A percentile compares a stretch with the other conserved stretches of the same genome.
Conservation (phyloP, 2,888 invertebrate genomes). For the Caenorhabditis drosophilae region DNA sequence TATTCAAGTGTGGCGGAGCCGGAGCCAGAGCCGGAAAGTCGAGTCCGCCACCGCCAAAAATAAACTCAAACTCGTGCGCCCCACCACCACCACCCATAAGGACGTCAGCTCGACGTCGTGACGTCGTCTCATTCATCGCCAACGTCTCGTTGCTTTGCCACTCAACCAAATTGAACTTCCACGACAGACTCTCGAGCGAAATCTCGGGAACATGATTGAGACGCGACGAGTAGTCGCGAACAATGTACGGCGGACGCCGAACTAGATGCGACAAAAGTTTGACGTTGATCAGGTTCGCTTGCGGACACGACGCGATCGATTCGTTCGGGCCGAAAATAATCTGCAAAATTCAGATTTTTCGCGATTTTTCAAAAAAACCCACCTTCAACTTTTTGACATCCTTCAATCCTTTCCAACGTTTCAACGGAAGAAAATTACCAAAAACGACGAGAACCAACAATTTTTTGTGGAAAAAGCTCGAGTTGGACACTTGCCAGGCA, state of each 20-base stretch:
- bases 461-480: neutral
- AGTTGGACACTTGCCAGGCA: neutral
- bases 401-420: constrained; percentile 17
- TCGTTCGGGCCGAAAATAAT: constrained; percentile 35
- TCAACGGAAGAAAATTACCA: constrained; percentile 29
- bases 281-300: constrained; percentile 18
- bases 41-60: no score
- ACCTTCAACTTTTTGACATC: constrained; percentile 14
- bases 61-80: no score
- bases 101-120: no score
- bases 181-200: constrained; percentile 10
- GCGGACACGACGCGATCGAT: constrained; percentile 22
- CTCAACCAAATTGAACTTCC: constrained; percentile 25
- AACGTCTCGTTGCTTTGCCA: constrained; percentile 22
- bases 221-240: constrained; percentile 6
- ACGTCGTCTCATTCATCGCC: no score
- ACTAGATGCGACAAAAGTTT: constrained; percentile 34
- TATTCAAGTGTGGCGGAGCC: no score
- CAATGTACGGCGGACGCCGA: constrained; percentile 28
- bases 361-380: neutral
- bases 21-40: no score
- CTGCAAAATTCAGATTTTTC: constrained; percentile 11
- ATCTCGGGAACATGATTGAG: constrained; percentile 11
- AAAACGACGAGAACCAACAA: constrained; percentile 26
- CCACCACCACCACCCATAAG: no score